Evolutionary conservation across 2,113 vertebrate genomes (phyloP), one percentile per base, ranked within the genome.

Genomic region (Macroglossus sobrinus): DNA sequence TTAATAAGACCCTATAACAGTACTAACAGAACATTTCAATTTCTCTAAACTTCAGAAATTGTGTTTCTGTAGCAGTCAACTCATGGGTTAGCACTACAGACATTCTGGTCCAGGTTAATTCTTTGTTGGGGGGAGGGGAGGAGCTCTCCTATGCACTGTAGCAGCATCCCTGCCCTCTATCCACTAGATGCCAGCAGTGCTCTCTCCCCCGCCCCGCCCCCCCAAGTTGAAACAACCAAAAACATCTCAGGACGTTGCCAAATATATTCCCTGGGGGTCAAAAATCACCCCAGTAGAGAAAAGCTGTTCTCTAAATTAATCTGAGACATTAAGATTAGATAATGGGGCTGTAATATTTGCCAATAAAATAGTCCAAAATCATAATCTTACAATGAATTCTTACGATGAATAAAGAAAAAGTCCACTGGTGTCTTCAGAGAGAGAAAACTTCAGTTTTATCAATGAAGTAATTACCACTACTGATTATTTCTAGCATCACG

Each of bases 11-110:
- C 21, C 61, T 84, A 30, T 3, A 75, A 82, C 2, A 59, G 30
- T 43, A 88, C 53, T 53, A 80, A 81, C 35, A 81, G 7, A 94
- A 84, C 10, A 43, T 93, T 85, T 22, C 21, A 2, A 53, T 66
- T 89, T 93, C 57, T 93, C 53, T 16, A 74, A 96, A 89, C 40
- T 84, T 72, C 53, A 93, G 50, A 93, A 64, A 82, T 90, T 69
- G 38, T 74, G 63, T 76, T 80, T 84, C 61, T 84, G 2, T 2
- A 81, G 38, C 50, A 91, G 22, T 71, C 80, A 84, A 91, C 10
- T 40, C 15, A 26, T 13, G 6, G 7, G 80, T 87, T 76, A 68
- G 72, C 12, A 66, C 76, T 45, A 45, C 7, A 79, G 63, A 47
- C 13, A 76, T 71, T 88, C 40, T 12, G 19, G 57, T 30, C 24